phyloP scores from a whole-genome alignment of 1,140 invertebrate genomes.

The Drosophila aff. region DNA sequence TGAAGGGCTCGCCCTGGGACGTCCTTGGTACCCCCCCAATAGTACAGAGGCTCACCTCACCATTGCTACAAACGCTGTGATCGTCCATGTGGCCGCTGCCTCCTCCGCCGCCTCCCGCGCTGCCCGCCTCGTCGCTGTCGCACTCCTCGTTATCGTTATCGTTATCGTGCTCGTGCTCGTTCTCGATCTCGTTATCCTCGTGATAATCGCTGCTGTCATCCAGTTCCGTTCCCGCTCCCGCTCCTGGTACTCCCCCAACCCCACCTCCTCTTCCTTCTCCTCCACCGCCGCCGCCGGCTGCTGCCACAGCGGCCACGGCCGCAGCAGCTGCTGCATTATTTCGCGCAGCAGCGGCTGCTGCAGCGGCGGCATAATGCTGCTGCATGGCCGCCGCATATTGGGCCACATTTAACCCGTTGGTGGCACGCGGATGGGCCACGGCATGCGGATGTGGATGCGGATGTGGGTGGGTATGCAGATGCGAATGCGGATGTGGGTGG shows the following conservation, averaged over 20 bases:
- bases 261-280: conserved; percentile 9
- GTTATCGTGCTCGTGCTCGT: conserved; percentile 3
- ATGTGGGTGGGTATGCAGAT: conserved; percentile 46
- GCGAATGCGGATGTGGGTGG: conserved; percentile 50
- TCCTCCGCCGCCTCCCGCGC: conserved; percentile 49
- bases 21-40: conserved; percentile 24
- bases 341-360: conserved; percentile 69
- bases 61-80: conserved; percentile 85
- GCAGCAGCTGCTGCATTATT: conserved; percentile 68
- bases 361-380: conserved; percentile 78
- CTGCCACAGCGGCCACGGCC: conserved; percentile 54
- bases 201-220: conserved; percentile 82
- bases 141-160: conserved; percentile 83
- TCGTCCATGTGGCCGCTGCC: conserved; percentile 77
- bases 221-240: conserved; percentile 41
- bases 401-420: conserved; percentile 76
- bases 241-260: neutral
- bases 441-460: conserved; percentile 50
- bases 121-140: conserved; percentile 80
- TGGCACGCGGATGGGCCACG: conserved; percentile 49
- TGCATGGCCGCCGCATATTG: conserved; percentile 83
- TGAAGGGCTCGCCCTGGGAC: neutral
- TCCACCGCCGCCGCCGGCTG: conserved; percentile 15
- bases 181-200: conserved; percentile 69
- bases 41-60: conserved; percentile 85